Conservation (phyloP, 1,140 invertebrate genomes). For the Euwallacea fornicatus region DNA sequence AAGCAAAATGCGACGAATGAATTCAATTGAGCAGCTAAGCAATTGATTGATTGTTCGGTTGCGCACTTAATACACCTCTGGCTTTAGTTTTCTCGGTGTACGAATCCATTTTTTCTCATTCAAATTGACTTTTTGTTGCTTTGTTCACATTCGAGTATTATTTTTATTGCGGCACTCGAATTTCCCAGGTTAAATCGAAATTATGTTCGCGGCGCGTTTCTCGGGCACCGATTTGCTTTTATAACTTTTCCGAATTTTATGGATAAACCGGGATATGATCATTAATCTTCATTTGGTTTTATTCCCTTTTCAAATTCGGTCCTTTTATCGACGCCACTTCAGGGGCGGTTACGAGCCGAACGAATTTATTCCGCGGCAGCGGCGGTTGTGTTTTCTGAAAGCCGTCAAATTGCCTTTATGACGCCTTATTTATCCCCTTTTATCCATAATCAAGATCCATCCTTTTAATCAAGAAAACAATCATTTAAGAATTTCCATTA, state of each 20-base stretch:
- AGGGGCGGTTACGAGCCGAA: constrained; percentile 6
- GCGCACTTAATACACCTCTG: too few species aligned
- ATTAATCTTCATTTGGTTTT: constrained; percentile 26
- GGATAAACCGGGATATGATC: constrained; percentile 9
- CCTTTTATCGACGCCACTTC: constrained; percentile 18
- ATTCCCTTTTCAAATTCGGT: constrained; percentile 18
- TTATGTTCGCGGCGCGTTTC: constrained; percentile 5
- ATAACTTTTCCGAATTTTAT: constrained; percentile 22
- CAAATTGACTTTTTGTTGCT: too few species aligned
- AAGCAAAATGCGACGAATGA: too few species aligned
- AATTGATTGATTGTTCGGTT: too few species aligned
- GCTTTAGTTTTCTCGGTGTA: too few species aligned
- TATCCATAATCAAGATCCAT: too few species aligned
- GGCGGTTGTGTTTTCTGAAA: constrained; percentile 3
- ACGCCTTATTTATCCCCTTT: background rate
- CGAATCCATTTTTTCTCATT: too few species aligned
- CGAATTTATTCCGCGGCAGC: constrained; percentile 3
- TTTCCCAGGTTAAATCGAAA: background rate
- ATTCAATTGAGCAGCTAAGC: too few species aligned
- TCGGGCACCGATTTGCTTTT: constrained; percentile 17
- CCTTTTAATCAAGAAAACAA: too few species aligned
- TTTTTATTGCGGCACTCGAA: background rate
- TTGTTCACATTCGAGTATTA: background rate
- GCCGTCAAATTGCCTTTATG: constrained; percentile 8
- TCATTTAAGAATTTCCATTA: too few species aligned